These are phyloP conservation scores for Deilephila porcellus DNA, from an alignment of 2,888 invertebrate species.

Conservation along the genomic window DNA sequence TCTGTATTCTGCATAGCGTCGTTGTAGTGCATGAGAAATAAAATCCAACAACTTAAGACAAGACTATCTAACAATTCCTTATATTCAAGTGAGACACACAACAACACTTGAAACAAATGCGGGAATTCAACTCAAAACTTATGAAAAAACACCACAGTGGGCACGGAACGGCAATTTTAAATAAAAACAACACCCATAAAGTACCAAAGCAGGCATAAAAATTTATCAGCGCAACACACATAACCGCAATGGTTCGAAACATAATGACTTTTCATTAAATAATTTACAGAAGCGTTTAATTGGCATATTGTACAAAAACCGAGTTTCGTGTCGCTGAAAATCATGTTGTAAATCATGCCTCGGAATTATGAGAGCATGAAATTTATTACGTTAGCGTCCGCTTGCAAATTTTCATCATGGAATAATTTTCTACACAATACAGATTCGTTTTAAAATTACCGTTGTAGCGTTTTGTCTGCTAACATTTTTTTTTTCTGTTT, in stretches of 20 bases:
- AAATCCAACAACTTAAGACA: background rate
- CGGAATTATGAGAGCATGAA: conserved; percentile 77
- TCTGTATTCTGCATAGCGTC: background rate
- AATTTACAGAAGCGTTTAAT: conserved; percentile 56
- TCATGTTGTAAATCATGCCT: conserved; percentile 73
- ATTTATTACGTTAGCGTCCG: conserved; percentile 77
- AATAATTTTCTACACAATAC: conserved; percentile 69
- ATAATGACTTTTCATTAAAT: conserved; percentile 47
- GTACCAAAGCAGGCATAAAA: conserved; percentile 33
- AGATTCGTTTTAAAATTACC: conserved; percentile 51
- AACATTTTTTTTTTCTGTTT: conserved; percentile 7
- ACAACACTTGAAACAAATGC: background rate
- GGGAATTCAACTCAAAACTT: conserved; percentile 4
- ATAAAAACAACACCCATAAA: conserved; percentile 23
- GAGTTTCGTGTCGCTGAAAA: conserved; percentile 62
- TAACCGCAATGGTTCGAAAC: conserved; percentile 32
- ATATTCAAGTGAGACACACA: background rate
- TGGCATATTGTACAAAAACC: conserved; percentile 66
- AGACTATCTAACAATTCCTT: background rate
- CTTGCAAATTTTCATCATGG: conserved; percentile 75
- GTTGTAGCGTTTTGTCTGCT: background rate
- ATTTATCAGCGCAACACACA: conserved; percentile 33
- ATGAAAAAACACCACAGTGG: background rate
- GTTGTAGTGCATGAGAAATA: background rate
- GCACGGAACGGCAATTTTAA: conserved; percentile 11